Evolutionary conservation across 2,888 invertebrate genomes (phyloP).

Genomic region (Tubulanus polymorphus): DNA sequence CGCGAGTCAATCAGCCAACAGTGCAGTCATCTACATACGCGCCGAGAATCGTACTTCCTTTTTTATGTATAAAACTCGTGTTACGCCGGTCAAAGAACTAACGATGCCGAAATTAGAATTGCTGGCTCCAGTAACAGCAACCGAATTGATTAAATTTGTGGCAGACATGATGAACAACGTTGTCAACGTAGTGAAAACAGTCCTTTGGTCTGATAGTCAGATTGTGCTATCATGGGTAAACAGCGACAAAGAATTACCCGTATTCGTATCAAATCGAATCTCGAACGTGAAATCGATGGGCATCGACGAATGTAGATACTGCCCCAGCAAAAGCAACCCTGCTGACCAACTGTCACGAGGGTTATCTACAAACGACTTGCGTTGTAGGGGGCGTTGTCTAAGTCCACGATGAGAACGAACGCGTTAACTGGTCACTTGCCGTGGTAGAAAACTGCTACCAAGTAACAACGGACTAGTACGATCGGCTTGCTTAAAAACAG

Average conservation of each 20-base stretch:
- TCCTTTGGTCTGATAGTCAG: conserved; percentile 1
- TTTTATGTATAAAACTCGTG: not conserved
- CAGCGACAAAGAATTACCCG: not conserved
- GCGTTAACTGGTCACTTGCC: not conserved
- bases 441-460: not conserved
- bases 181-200: not conserved
- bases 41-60: not conserved
- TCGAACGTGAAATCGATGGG: not conserved
- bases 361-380: not conserved
- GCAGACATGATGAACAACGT: not conserved
- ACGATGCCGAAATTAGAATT: not conserved
- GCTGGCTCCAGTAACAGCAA: not conserved
- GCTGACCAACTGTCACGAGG: not conserved
- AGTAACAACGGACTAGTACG: conserved; percentile 12
- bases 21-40: not conserved
- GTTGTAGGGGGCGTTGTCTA: not conserved
- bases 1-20: not conserved
- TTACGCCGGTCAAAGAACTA: not conserved
- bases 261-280: not conserved
- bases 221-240: not conserved
- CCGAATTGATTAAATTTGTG: not conserved
- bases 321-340: not conserved
- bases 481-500: conserved; percentile 11
- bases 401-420: not conserved
- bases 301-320: not conserved